These are phyloP conservation scores for Papilio protenor DNA, from an alignment of 2,888 invertebrate genomes.

Conservation along the genomic window DNA sequence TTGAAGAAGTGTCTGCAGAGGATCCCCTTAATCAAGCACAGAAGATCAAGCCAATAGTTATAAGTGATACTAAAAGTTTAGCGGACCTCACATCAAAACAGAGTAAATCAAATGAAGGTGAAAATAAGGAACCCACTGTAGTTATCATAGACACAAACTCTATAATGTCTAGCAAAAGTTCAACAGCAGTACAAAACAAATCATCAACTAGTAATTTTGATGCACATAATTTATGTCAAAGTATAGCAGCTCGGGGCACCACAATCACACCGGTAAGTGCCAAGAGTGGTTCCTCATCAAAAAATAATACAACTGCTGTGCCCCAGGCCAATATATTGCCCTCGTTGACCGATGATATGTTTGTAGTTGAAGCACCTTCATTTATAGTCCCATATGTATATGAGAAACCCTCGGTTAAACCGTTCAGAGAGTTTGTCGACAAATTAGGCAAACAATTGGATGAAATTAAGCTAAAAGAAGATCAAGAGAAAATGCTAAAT, in stretches of 20 bases:
- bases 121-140: constrained; percentile 90
- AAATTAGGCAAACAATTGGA: constrained; percentile 87
- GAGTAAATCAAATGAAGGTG: constrained; percentile 66
- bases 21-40: constrained; percentile 85
- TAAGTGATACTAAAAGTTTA: constrained; percentile 89
- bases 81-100: constrained; percentile 88
- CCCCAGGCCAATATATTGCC: constrained; percentile 86
- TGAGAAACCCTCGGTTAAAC: constrained; percentile 94
- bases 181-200: constrained; percentile 57
- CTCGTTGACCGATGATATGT: constrained; percentile 95
- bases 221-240: constrained; percentile 77
- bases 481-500: constrained; percentile 65
- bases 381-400: constrained; percentile 97
- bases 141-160: constrained; percentile 95
- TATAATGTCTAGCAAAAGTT: constrained; percentile 72
- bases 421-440: constrained; percentile 89
- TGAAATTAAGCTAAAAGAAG: constrained; percentile 72
- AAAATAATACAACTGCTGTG: constrained; percentile 52
- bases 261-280: constrained; percentile 82
- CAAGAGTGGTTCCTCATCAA: constrained; percentile 55
- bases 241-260: constrained; percentile 81
- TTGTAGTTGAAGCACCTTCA: constrained; percentile 95
- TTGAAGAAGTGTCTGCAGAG: constrained; percentile 87
- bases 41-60: constrained; percentile 84
- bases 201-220: constrained; percentile 61